These are phyloP conservation scores for Eulemur coronatus DNA, from an alignment of 2,797 vertebrate genomes.

Conservation along the genomic window DNA sequence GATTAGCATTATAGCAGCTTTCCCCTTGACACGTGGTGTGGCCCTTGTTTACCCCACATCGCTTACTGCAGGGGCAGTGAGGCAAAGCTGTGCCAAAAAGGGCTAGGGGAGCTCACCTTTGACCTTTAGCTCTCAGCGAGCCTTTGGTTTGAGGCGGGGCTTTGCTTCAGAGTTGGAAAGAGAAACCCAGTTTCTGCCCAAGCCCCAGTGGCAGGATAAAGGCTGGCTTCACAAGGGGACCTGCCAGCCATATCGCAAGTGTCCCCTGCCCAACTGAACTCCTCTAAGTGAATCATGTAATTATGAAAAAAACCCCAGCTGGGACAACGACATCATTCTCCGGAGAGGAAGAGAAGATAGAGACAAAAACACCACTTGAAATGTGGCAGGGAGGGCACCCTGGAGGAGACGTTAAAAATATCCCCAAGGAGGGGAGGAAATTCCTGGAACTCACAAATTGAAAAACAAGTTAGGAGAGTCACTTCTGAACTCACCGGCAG, in stretches of 20 bases:
- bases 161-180: slow-evolving; percentile 15
- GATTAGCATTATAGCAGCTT: not conserved
- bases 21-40: not conserved
- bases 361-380: not conserved
- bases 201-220: not conserved
- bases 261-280: not conserved
- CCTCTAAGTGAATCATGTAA: not conserved
- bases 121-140: not conserved
- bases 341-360: not conserved
- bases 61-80: not conserved
- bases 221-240: not conserved
- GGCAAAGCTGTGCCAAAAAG: not conserved
- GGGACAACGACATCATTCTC: not conserved
- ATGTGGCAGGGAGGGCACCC: not conserved
- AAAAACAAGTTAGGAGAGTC: not conserved
- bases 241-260: not conserved
- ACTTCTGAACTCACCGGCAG: slow-evolving; percentile 29
- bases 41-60: too few species aligned
- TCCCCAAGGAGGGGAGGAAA: not conserved
- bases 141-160: not conserved
- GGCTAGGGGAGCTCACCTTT: not conserved
- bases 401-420: not conserved
- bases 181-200: not conserved
- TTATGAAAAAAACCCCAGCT: not conserved
- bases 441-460: not conserved